These are phyloP conservation scores for Pomacea canaliculata DNA, from an alignment of 2,888 invertebrate species.

Conservation along the genomic window DNA sequence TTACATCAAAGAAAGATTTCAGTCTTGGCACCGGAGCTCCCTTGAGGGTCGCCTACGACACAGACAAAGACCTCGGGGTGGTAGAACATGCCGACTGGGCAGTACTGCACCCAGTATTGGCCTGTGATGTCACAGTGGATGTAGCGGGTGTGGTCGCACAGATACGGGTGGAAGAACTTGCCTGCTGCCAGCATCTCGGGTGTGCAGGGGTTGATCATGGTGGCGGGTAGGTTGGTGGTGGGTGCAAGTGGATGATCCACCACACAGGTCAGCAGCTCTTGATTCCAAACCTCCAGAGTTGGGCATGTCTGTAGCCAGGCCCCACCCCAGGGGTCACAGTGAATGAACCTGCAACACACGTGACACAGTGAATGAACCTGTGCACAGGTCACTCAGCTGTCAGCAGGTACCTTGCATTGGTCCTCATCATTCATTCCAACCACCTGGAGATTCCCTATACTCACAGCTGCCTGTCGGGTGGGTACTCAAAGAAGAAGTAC, in stretches of 20 bases:
- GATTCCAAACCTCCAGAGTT: constrained; percentile 33
- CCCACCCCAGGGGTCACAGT: constrained; percentile 42
- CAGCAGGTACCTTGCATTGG: too few species aligned
- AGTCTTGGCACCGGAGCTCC: too few species aligned
- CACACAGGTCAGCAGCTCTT: constrained; percentile 27
- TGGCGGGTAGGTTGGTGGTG: constrained; percentile 19
- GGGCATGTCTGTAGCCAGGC: constrained; percentile 38
- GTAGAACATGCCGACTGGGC: constrained; percentile 22
- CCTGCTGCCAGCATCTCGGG: constrained; percentile 19
- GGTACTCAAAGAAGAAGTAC: constrained; percentile 21
- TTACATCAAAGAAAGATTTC: too few species aligned
- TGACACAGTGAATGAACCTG: background rate
- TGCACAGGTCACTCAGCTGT: too few species aligned
- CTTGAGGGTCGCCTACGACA: constrained; percentile 1
- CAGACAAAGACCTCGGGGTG: constrained; percentile 18
- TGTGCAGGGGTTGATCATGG: constrained; percentile 21
- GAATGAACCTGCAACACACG: constrained; percentile 27
- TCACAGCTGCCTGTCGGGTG: constrained; percentile 6
- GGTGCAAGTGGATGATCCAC: constrained; percentile 4
- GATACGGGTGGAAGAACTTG: constrained; percentile 28
- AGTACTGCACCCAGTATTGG: constrained; percentile 32
- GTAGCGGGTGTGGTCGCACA: constrained; percentile 34
- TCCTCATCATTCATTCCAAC: background rate
- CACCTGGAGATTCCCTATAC: too few species aligned
- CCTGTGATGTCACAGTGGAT: constrained; percentile 34